Evolutionary conservation across 2,888 invertebrate species (phyloP).

Genomic region (Drosophila kuntzei): DNA sequence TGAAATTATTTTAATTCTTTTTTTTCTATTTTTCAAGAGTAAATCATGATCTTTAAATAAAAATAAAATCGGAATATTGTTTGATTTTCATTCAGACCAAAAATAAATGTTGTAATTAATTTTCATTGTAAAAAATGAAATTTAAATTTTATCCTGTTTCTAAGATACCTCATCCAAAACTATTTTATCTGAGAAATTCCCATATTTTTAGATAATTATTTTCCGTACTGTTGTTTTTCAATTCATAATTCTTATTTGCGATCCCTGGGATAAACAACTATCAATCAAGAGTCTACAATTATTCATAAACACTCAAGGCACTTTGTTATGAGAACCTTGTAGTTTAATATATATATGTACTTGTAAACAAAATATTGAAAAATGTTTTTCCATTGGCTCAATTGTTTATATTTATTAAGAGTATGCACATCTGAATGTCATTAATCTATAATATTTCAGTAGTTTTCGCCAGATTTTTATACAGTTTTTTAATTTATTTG

Average conservation of each 20-base stretch:
- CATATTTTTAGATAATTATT: too few relatives aligned
- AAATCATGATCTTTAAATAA: too few relatives aligned
- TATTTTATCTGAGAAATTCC: too few relatives aligned
- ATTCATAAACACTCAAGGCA: slow-evolving; percentile 15
- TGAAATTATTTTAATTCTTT: too few relatives aligned
- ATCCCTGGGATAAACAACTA: neutral
- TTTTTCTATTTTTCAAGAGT: too few relatives aligned
- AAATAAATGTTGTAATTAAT: too few relatives aligned
- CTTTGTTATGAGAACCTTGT: slow-evolving; percentile 23
- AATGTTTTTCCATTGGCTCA: slow-evolving; percentile 30
- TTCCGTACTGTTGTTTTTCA: too few relatives aligned
- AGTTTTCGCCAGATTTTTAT: neutral
- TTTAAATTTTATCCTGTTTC: too few relatives aligned
- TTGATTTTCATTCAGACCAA: too few relatives aligned
- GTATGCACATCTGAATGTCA: slow-evolving; percentile 19
- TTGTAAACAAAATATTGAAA: slow-evolving; percentile 45
- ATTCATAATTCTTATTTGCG: neutral
- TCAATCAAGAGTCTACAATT: slow-evolving; percentile 14
- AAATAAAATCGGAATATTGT: too few relatives aligned
- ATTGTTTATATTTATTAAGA: slow-evolving; percentile 21
- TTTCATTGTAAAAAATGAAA: too few relatives aligned
- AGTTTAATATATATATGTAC: slow-evolving; percentile 22
- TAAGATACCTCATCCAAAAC: too few relatives aligned
- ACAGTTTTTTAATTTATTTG: neutral
- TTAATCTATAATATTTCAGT: slow-evolving; percentile 1